These are phyloP conservation scores for Gallinago media DNA, from an alignment of 2,113 vertebrate genomes.

Conservation along the genomic window DNA sequence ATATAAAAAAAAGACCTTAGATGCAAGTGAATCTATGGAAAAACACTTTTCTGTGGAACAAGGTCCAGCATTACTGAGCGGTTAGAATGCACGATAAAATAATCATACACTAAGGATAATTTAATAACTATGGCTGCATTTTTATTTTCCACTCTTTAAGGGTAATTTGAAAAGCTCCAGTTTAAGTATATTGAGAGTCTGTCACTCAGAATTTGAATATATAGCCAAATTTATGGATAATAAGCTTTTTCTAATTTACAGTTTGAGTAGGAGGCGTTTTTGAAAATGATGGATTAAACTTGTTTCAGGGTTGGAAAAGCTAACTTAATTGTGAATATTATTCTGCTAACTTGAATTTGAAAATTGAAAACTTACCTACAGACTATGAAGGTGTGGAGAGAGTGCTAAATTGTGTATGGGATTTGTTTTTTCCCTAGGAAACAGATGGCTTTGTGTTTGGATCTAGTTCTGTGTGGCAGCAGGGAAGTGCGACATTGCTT, in stretches of 20 bases:
- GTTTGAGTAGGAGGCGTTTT: background rate
- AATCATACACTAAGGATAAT: background rate
- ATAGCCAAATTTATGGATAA: background rate
- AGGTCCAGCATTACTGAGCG: background rate
- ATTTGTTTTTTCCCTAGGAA: background rate
- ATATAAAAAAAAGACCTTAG: background rate
- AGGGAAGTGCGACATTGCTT: background rate
- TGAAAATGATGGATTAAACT: background rate
- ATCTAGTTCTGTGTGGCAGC: background rate
- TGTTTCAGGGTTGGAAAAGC: background rate
- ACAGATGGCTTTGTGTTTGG: slow-evolving; percentile 11
- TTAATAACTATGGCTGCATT: background rate
- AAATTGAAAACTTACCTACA: background rate
- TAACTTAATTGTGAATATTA: background rate
- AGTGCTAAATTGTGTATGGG: background rate
- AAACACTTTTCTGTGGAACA: background rate
- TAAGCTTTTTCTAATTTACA: background rate
- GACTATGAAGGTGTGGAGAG: background rate
- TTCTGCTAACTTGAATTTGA: background rate
- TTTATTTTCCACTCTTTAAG: background rate
- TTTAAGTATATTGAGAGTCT: background rate
- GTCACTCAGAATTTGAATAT: background rate
- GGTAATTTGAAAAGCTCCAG: background rate
- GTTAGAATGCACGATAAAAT: background rate
- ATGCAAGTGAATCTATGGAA: background rate